Base-by-base conservation (phyloP, 2,888 invertebrate genomes). In the Notocelia uddmanniana region DNA sequence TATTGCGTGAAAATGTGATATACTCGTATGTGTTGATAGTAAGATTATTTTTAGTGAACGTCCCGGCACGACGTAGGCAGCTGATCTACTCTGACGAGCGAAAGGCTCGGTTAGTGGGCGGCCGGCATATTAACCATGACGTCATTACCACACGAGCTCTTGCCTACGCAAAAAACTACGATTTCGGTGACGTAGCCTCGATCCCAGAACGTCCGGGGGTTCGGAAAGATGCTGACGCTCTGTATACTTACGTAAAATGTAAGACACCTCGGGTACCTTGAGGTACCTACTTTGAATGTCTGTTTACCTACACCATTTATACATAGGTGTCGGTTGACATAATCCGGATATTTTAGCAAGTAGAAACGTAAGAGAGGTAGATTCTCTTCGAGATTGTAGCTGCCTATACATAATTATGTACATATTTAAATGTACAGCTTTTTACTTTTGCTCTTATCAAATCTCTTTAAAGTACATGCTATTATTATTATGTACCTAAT, bases 101-200 rank as follows among this genome's bases (percentile, higher is more conserved):
- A 60, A 60, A 72, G 72, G 75, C 76, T 77, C 78, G 76, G 79
- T 79, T 77, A 76, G 81, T 78, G 78, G 78, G 81, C 76, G 74
- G 79, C 74, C 81, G 84, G 82, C 85, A 82, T 85, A 85, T 83
- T 83, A 76, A 89, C 92, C 80, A 90, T 93, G 92, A 93, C 93
- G 93, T 93, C 92, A 92, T 74, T 77, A 78, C 74, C 80, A 82
- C 88, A 87, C 52, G 21, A 63, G 52, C 70, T 87, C 86, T 85
- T 87, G 85, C 91, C 91, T 89, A 91, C 91, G 86, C 88, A 74
- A 73, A 79, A 74, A 76, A n/a, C n/a, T n/a, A n/a, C 73, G 74
- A 76, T 77, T 80, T 88, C 87, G 81, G 87, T 84, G 76, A 74
- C 72, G 80, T 92, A 89, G 91, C 91, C 90, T 90, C 84, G 85